Evolutionary conservation across 2,888 invertebrate genomes (phyloP).

Genomic region (Piscicola geometra): DNA sequence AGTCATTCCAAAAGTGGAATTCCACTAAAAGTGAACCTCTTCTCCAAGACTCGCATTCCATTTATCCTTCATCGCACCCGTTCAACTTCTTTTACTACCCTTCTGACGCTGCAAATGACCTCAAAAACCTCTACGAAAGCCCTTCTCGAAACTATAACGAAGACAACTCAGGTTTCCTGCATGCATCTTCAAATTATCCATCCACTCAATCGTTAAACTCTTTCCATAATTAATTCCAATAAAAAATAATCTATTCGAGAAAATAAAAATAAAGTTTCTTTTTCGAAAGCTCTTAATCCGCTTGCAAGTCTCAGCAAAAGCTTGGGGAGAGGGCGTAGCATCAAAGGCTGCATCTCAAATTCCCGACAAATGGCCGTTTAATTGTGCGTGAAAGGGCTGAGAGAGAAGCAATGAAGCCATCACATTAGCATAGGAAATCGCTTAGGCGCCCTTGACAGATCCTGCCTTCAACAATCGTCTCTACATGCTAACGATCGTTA

Average conservation of each 20-base stretch:
- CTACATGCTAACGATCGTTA: no score
- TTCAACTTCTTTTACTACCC: slow-evolving; percentile 7
- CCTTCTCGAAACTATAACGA: background rate
- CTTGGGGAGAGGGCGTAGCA: background rate
- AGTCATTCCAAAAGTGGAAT: background rate
- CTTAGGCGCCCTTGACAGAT: slow-evolving; percentile 8
- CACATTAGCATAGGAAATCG: slow-evolving; percentile 22
- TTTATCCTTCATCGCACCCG: background rate
- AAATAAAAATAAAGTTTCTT: no score
- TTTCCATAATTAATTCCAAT: no score
- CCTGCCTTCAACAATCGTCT: no score
- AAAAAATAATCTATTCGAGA: no score
- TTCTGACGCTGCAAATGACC: background rate
- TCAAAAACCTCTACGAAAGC: background rate
- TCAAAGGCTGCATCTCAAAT: background rate
- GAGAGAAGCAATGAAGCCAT: slow-evolving; percentile 5
- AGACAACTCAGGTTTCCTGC: background rate
- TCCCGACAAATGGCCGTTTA: background rate
- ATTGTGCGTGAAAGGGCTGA: background rate
- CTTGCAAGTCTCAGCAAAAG: no score
- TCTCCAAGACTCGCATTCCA: background rate
- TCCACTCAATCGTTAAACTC: no score
- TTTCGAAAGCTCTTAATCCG: no score
- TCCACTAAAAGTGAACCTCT: background rate
- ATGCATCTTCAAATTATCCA: no score